These are phyloP conservation scores for Pleuronectes platessa DNA, from an alignment of 2,113 vertebrate species.

Conservation along the genomic window DNA sequence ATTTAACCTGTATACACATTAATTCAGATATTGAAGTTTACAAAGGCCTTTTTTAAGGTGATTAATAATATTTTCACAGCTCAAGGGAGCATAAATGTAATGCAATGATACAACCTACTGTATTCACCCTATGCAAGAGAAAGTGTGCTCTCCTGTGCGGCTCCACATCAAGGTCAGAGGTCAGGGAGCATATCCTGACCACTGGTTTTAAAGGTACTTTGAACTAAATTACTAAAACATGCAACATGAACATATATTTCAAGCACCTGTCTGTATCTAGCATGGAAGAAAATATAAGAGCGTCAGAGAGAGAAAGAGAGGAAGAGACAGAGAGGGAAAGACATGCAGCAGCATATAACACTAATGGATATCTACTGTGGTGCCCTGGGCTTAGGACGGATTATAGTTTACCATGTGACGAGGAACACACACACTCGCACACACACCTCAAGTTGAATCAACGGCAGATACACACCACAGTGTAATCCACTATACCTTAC, in stretches of 20 bases:
- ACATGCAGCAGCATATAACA: constrained; percentile 64
- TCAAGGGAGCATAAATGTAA: not conserved
- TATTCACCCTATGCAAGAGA: not conserved
- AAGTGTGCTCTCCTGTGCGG: not conserved
- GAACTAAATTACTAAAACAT: constrained; percentile 7
- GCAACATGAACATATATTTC: not conserved
- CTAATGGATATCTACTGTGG: constrained; percentile 76
- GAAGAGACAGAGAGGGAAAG: constrained; percentile 37
- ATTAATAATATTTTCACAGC: not conserved
- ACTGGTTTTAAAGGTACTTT: not conserved
- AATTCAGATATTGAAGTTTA: not conserved
- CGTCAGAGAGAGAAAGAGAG: constrained; percentile 15
- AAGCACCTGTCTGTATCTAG: not conserved
- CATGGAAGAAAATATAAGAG: not conserved
- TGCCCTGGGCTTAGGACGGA: constrained; percentile 71
- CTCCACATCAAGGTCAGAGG: not conserved
- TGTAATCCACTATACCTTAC: constrained; percentile 53
- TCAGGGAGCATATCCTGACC: not conserved
- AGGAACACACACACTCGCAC: constrained; percentile 57
- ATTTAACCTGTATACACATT: not conserved
- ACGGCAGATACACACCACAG: constrained; percentile 20
- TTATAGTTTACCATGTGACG: constrained; percentile 76
- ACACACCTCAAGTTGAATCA: constrained; percentile 37
- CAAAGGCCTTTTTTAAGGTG: not conserved
- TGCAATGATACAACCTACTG: not conserved